Conservation (phyloP, 2,888 invertebrate species). For the Pristionchus exspectatus region DNA sequence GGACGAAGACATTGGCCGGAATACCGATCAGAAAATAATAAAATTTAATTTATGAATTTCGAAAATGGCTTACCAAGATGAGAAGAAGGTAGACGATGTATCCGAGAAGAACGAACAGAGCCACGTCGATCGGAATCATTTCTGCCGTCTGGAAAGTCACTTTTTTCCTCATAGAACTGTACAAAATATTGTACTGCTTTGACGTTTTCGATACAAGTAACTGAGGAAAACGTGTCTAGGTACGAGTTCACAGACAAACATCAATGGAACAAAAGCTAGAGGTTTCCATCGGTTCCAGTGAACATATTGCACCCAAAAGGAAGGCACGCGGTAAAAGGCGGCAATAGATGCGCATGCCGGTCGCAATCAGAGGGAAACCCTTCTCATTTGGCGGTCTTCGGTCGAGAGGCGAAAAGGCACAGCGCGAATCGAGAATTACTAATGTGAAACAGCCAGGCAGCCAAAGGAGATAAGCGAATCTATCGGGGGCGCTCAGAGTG, state of each 20-base stretch:
- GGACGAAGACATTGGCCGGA: slow-evolving; percentile 54
- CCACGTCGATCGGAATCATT: slow-evolving; percentile 54
- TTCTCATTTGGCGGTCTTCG: not conserved
- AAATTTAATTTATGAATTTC: not conserved
- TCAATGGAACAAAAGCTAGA: not conserved
- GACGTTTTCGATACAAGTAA: too few species aligned
- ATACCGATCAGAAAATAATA: slow-evolving; percentile 30
- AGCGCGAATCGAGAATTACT: not conserved
- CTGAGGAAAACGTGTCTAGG: too few species aligned
- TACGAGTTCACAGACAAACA: too few species aligned
- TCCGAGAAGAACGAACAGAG: slow-evolving; percentile 53
- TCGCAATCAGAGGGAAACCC: slow-evolving; percentile 3
- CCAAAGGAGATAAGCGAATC: not conserved
- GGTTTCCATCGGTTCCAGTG: not conserved
- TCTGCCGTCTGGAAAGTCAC: slow-evolving; percentile 6
- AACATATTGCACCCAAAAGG: not conserved
- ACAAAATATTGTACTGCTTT: too few species aligned
- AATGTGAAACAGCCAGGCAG: not conserved
- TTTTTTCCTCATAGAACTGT: not conserved
- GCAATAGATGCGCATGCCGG: not conserved
- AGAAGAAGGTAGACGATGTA: slow-evolving; percentile 53
- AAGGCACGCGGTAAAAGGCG: not conserved
- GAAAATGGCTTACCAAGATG: slow-evolving; percentile 15
- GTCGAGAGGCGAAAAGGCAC: not conserved
- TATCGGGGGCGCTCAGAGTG: not conserved